Evolutionary conservation across 2,888 invertebrate species (phyloP).

Genomic region (Mystacides longicornis): DNA sequence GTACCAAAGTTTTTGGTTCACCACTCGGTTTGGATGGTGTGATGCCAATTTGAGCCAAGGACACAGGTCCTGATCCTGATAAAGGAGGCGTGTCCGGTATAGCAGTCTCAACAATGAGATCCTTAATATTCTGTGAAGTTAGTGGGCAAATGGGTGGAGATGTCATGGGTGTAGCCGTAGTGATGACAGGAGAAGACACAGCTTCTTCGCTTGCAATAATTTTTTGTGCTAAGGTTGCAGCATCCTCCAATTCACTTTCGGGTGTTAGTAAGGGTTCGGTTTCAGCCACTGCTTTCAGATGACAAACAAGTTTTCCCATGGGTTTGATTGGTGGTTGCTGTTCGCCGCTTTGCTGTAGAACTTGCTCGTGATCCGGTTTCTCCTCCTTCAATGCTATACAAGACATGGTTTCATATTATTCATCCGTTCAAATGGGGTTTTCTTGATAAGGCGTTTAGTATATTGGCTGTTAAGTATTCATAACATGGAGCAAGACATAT

Average conservation of each 20-base stretch:
- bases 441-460: slow-evolving; percentile 48
- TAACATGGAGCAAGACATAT: slow-evolving; percentile 53
- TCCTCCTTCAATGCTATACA: slow-evolving; percentile 41
- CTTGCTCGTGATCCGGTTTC: slow-evolving; percentile 43
- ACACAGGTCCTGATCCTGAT: slow-evolving; percentile 40
- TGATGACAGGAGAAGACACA: slow-evolving; percentile 36
- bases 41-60: slow-evolving; percentile 46
- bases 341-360: slow-evolving; percentile 34
- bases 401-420: slow-evolving; percentile 41
- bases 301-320: slow-evolving; percentile 25
- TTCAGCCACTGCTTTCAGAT: slow-evolving; percentile 37
- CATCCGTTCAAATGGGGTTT: slow-evolving; percentile 20
- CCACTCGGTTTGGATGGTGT: slow-evolving; percentile 27
- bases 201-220: slow-evolving; percentile 42
- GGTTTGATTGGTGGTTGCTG: slow-evolving; percentile 6
- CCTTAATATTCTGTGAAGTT: slow-evolving; percentile 29
- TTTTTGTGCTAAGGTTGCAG: slow-evolving; percentile 41
- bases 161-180: slow-evolving; percentile 34
- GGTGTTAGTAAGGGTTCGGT: slow-evolving; percentile 44
- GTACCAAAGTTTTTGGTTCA: not conserved
- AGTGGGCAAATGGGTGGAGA: slow-evolving; percentile 29
- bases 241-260: slow-evolving; percentile 48
- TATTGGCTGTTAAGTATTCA: slow-evolving; percentile 38
- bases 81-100: slow-evolving; percentile 47
- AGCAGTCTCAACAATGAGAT: slow-evolving; percentile 37